These are phyloP conservation scores for Rhineura floridana DNA, from an alignment of 2,113 vertebrate genomes.

Conservation along the genomic window DNA sequence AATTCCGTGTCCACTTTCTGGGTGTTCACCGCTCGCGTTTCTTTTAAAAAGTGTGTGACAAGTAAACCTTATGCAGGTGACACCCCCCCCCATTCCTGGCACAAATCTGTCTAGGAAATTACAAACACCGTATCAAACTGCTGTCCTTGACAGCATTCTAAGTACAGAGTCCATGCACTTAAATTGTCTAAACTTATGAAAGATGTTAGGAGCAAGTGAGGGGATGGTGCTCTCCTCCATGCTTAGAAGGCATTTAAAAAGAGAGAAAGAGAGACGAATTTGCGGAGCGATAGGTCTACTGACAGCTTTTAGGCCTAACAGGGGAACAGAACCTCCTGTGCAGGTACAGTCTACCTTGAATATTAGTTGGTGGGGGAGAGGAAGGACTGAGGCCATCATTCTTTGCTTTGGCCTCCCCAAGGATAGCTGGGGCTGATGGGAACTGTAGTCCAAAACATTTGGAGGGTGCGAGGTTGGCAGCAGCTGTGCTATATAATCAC, in stretches of 20 bases:
- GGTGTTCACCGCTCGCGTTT: not conserved
- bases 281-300: not conserved
- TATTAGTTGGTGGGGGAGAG: not conserved
- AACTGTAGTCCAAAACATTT: too few relatives aligned
- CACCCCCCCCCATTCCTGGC: not conserved
- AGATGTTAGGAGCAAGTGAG: not conserved
- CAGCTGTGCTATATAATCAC: not conserved
- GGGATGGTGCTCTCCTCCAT: not conserved
- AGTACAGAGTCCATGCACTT: too few relatives aligned
- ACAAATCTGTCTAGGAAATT: not conserved
- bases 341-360: not conserved
- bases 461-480: too few relatives aligned
- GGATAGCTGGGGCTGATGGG: not conserved
- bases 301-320: not conserved
- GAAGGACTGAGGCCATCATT: not conserved
- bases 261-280: too few relatives aligned
- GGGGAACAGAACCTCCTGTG: not conserved
- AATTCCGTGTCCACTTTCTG: not conserved
- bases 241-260: too few relatives aligned
- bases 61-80: not conserved
- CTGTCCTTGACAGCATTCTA: not conserved
- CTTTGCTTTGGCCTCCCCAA: not conserved
- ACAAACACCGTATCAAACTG: not conserved
- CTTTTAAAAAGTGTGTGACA: not conserved
- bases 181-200: too few relatives aligned